Percentiles rank a stretch among this genome's conserved stretches.
These are phyloP conservation scores for Momotus momota DNA, from an alignment of 2,797 vertebrate genomes.

Conservation along the genomic window DNA sequence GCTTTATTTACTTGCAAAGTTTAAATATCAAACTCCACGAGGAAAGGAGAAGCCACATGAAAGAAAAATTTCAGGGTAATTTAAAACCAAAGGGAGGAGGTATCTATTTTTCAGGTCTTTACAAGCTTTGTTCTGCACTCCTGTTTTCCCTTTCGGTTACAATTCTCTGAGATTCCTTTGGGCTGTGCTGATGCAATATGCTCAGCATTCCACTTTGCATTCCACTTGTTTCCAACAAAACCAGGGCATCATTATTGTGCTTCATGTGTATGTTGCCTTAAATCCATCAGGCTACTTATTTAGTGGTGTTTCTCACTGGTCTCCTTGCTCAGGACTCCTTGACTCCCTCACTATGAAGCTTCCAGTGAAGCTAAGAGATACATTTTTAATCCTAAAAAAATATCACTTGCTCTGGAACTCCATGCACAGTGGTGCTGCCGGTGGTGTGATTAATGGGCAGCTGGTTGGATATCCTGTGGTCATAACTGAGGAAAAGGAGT, in stretches of 20 bases:
- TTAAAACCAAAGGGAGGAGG: conserved; percentile 42
- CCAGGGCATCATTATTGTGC: neutral
- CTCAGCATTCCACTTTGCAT: fast-evolving
- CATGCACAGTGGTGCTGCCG: neutral
- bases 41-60: conserved; percentile 21
- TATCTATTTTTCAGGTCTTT: neutral
- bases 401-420: neutral
- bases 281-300: neutral
- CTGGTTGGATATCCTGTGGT: neutral
- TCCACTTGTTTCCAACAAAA: neutral
- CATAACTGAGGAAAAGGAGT: neutral
- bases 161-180: conserved; percentile 28
- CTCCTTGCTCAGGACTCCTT: neutral
- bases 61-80: conserved; percentile 40
- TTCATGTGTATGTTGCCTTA: neutral
- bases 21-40: conserved; percentile 60
- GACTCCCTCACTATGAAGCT: neutral
- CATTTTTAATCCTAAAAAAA: neutral
- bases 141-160: neutral
- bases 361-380: neutral
- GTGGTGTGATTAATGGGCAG: neutral
- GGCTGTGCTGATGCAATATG: neutral
- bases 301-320: neutral
- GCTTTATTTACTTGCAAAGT: conserved; percentile 48
- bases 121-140: neutral